phyloP scores from a whole-genome alignment of 2,113 vertebrate genomes.

The Sinocyclocheilus grahami region DNA sequence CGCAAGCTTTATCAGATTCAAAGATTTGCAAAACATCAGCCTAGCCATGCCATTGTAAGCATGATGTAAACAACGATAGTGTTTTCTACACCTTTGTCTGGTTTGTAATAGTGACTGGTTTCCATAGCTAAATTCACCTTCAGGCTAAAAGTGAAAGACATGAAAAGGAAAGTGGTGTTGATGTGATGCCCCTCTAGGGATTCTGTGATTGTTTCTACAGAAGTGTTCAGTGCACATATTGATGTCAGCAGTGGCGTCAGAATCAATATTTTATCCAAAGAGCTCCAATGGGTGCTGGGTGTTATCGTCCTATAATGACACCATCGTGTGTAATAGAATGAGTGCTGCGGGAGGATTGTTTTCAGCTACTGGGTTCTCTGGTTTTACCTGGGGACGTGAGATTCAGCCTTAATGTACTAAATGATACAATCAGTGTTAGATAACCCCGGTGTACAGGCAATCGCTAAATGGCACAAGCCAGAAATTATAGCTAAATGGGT shows the following conservation, averaged over 20 bases:
- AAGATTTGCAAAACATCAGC: background rate
- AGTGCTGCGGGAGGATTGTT: slow-evolving; percentile 34
- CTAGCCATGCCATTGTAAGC: background rate
- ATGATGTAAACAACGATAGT: background rate
- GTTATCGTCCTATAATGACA: slow-evolving; percentile 25
- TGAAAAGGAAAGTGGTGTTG: slow-evolving; percentile 27
- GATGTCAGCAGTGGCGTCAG: slow-evolving; percentile 42
- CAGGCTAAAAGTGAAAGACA: slow-evolving; percentile 1
- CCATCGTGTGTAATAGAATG: slow-evolving; percentile 32
- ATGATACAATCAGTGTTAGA: slow-evolving; percentile 32
- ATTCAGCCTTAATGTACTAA: slow-evolving; percentile 32
- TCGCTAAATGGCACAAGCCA: slow-evolving; percentile 2
- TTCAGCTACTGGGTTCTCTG: slow-evolving; percentile 1
- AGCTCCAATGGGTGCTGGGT: slow-evolving; percentile 46
- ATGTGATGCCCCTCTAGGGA: slow-evolving; percentile 36
- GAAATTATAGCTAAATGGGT: background rate
- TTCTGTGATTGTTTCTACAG: slow-evolving; percentile 29
- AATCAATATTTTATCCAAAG: slow-evolving; percentile 59
- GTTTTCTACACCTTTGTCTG: slow-evolving; percentile 4
- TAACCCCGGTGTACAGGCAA: slow-evolving; percentile 28
- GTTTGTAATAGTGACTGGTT: background rate
- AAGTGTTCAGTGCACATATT: slow-evolving; percentile 36
- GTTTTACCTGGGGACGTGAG: slow-evolving; percentile 17
- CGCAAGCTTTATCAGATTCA: background rate
- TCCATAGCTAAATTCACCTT: slow-evolving; percentile 14